A percentile compares a stretch with the other conserved stretches of the same genome.
Conservation (phyloP, 1,140 invertebrate species). For the Drosophila subpulchrella region DNA sequence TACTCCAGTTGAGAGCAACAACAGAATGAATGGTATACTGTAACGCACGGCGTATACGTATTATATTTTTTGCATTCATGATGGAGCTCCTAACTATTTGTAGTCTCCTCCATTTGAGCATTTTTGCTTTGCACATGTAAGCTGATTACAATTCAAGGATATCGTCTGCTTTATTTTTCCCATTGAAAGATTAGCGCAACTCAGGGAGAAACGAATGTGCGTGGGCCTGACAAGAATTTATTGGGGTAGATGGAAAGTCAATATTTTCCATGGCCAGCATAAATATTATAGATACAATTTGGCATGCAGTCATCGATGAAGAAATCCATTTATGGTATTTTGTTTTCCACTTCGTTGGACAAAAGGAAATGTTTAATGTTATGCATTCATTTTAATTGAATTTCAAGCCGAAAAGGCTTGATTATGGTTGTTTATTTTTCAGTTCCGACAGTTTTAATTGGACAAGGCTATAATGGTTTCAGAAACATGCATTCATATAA, state of each 20-base stretch:
- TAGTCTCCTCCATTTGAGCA: constrained; percentile 12
- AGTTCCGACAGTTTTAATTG: constrained; percentile 13
- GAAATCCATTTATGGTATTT: constrained; percentile 42
- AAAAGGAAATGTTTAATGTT: constrained; percentile 29
- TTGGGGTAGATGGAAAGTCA: constrained; percentile 32
- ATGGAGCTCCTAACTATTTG: constrained; percentile 21
- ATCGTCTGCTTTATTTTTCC: constrained; percentile 26
- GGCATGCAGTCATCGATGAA: constrained; percentile 11
- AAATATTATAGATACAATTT: constrained; percentile 15
- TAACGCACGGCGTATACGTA: constrained; percentile 24
- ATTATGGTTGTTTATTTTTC: constrained; percentile 19
- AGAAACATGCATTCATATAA: not conserved
- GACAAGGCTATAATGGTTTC: not conserved
- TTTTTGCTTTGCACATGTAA: constrained; percentile 38
- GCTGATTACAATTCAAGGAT: constrained; percentile 56
- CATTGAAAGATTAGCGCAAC: constrained; percentile 46
- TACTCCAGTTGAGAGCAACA: not conserved
- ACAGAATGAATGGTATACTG: not conserved
- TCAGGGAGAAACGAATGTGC: not conserved
- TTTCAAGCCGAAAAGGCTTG: constrained; percentile 1
- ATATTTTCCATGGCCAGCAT: constrained; percentile 22
- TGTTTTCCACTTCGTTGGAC: constrained; percentile 29
- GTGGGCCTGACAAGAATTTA: constrained; percentile 21
- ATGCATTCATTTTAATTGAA: constrained; percentile 27
- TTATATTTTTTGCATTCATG: constrained; percentile 26